Base-by-base conservation (phyloP, 2,797 vertebrate species). In the Mus spretus region DNA sequence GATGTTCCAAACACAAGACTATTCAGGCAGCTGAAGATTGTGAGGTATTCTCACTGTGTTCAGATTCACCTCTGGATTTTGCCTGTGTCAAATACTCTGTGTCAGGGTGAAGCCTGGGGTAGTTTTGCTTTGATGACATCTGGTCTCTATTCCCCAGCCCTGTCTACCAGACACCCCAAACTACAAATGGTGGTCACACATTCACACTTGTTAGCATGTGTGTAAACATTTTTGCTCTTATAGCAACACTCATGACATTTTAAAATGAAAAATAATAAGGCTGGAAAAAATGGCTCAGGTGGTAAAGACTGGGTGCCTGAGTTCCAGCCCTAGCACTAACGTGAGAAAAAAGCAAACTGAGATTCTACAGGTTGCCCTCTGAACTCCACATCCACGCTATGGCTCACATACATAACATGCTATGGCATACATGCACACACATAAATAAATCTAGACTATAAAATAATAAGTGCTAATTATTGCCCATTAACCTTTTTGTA, bases 251-350 rank as follows among this genome's bases (percentile, higher is more conserved):
- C 57, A 63, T 88, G 93, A 82, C 0, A 89, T n/a, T 3, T 88
- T 88, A 47, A 87, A 26, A 70, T 84, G 40, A 94, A 88, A 81
- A 88, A 81, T 55, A 75, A 67, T 94, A 72, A 67, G 2, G 24
- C 24, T 20, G 13, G 8, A 8, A 47, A 47, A 50, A 57, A 47
- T 31, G 81, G 26, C 8, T 55, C 31, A 57, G 13, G 12, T n/a
- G 15, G 22, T 40, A 12, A 88, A 31, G n/a, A 10, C 34, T 74
- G 15, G 9, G 8, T 11, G 3, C 14, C n/a, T 88, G 24, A 31
- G 53, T 40, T 57, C 67, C 9, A 74, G 11, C n/a, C 15, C 85
- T 53, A 72, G 15, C 55, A 87, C 67, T 72, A 53, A 31, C n/a
- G 8, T 55, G 24, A n/a, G 26, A 57, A 50, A 57, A 31, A 22